phyloP scores from a whole-genome alignment of 2,888 invertebrate species.

The Plebejus anna region DNA sequence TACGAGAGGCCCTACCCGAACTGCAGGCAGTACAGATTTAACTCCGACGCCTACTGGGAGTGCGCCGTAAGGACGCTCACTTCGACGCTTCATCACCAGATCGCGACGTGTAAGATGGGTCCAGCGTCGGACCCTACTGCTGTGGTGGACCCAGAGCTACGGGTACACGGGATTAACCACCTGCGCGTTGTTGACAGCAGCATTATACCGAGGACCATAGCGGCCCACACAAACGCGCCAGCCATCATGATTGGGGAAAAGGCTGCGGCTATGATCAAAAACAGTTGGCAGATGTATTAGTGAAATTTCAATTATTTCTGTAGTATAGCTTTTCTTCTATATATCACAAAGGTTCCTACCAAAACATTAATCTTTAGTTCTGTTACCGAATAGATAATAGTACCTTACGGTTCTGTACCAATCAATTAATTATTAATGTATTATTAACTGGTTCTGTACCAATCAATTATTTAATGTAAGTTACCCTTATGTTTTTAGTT shows the following conservation, averaged over 20 bases:
- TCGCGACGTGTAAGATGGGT: conserved; percentile 86
- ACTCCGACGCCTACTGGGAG: conserved; percentile 83
- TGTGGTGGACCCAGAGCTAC: conserved; percentile 82
- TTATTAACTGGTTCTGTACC: background rate
- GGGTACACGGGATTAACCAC: conserved; percentile 80
- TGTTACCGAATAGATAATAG: background rate
- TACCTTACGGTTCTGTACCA: background rate
- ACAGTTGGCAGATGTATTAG: conserved; percentile 58
- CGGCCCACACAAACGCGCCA: conserved; percentile 84
- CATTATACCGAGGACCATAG: conserved; percentile 83
- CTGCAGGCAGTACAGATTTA: conserved; percentile 74
- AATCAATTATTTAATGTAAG: background rate
- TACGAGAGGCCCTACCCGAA: conserved; percentile 76
- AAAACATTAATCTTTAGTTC: background rate
- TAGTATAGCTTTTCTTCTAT: background rate
- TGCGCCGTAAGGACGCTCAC: conserved; percentile 81
- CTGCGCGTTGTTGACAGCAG: conserved; percentile 85
- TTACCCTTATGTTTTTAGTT: background rate
- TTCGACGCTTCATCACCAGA: conserved; percentile 84
- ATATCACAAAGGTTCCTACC: background rate
- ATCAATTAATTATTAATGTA: background rate
- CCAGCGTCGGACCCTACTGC: conserved; percentile 76
- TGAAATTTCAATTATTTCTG: background rate
- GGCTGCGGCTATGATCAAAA: conserved; percentile 82
- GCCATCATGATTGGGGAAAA: conserved; percentile 87